A percentile compares a stretch with the other conserved stretches of the same genome.
Conservation (phyloP, 2,113 vertebrate species). For the Perccottus glenii region DNA sequence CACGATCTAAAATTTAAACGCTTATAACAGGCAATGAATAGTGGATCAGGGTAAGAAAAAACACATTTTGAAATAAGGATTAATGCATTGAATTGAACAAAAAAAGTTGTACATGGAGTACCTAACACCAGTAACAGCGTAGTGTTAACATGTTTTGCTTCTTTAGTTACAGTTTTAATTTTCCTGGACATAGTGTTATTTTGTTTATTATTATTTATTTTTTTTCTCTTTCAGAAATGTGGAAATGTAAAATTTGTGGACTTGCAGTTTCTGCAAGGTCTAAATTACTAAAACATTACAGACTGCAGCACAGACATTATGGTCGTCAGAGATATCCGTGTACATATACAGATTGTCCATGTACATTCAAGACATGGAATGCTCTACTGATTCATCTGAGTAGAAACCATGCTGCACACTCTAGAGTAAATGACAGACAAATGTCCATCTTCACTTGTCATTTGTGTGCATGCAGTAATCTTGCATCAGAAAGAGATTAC, state of each 20-base stretch:
- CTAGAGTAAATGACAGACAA: not conserved
- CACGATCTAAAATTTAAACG: no score
- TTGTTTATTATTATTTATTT: no score
- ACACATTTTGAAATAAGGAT: no score
- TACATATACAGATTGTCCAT: not conserved
- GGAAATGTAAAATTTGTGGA: not conserved
- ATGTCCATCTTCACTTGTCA: slow-evolving; percentile 7
- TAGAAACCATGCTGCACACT: not conserved
- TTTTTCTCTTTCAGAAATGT: not conserved
- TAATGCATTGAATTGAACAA: no score
- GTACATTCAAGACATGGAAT: slow-evolving; percentile 18
- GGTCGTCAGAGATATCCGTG: not conserved
- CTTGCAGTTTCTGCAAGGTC: not conserved
- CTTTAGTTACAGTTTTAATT: no score
- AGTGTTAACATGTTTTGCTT: no score
- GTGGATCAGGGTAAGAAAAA: no score
- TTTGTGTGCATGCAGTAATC: not conserved
- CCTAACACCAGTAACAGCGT: no score
- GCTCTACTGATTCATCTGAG: not conserved
- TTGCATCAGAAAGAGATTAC: not conserved
- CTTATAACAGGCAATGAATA: no score
- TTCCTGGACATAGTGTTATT: no score
- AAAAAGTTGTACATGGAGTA: no score
- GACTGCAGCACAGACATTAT: not conserved
- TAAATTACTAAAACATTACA: slow-evolving; percentile 4